Conservation (phyloP, 2,113 vertebrate species). For the Macrotis lagotis region DNA sequence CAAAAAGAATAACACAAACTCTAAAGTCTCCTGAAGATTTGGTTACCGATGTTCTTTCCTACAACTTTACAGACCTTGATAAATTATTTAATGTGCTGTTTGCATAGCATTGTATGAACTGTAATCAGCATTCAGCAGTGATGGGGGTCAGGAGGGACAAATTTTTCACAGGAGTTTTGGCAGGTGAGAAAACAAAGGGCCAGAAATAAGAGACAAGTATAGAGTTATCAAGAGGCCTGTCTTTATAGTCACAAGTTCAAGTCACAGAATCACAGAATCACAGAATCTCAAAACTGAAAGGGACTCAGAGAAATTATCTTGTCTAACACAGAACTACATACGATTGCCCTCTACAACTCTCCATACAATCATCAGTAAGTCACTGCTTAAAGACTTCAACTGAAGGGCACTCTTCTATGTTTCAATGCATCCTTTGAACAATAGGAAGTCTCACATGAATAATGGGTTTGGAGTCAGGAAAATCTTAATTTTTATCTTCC, state of each 20-base stretch:
- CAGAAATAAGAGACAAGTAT: background rate
- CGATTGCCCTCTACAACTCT: background rate
- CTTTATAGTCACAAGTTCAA: background rate
- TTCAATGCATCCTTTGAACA: background rate
- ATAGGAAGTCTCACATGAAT: background rate
- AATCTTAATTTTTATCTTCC: background rate
- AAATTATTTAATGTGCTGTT: background rate
- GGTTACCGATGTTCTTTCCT: background rate
- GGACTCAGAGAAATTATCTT: background rate
- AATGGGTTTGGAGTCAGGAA: background rate
- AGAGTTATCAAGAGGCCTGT: background rate
- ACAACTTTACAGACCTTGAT: background rate
- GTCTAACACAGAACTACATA: background rate
- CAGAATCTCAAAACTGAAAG: background rate
- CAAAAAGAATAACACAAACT: background rate
- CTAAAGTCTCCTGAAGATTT: background rate
- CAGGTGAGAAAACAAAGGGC: background rate
- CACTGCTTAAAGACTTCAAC: background rate
- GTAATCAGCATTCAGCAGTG: background rate
- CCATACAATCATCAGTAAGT: background rate
- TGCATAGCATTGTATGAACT: background rate
- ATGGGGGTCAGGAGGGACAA: background rate
- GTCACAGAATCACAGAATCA: background rate
- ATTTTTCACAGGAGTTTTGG: background rate
- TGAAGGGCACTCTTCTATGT: background rate